A percentile compares a stretch with the other conserved stretches of the same genome.
Conservation (phyloP, 2,113 vertebrate genomes). For the Sorex fumeus region DNA sequence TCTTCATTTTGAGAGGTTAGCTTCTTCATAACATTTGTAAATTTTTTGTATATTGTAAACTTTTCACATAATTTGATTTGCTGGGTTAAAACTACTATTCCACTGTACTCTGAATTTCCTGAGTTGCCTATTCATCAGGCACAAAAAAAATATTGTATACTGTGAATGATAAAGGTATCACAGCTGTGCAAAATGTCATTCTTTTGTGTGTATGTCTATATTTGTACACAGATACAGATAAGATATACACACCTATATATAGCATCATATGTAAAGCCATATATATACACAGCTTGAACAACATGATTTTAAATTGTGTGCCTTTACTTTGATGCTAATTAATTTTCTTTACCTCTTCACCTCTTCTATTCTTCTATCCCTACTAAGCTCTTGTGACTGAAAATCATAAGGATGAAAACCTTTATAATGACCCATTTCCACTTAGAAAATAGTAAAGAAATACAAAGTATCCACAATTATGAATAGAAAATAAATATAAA, state of each 20-base stretch:
- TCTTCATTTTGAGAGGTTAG: constrained; percentile 3
- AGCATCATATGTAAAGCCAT: neutral
- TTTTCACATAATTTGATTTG: constrained; percentile 11
- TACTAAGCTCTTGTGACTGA: neutral
- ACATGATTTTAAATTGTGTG: too few species aligned
- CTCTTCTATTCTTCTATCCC: too few species aligned
- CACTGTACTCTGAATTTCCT: neutral
- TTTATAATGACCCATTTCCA: neutral
- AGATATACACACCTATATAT: neutral
- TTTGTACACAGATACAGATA: too few species aligned
- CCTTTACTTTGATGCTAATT: too few species aligned
- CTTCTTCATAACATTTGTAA: constrained; percentile 5
- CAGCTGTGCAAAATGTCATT: neutral
- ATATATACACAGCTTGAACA: neutral
- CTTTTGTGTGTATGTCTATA: neutral
- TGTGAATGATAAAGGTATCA: constrained; percentile 7
- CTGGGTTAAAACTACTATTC: neutral
- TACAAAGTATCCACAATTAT: too few species aligned
- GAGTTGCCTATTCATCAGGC: constrained; percentile 20
- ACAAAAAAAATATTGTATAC: neutral
- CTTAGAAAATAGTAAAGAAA: neutral
- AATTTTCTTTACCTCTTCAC: too few species aligned
- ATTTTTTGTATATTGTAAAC: neutral
- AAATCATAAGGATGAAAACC: neutral
- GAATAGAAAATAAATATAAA: neutral